Percentiles rank a stretch among this genome's conserved stretches.
phyloP scores from a whole-genome alignment of 2,113 vertebrate genomes.

The Apteryx owenii region DNA sequence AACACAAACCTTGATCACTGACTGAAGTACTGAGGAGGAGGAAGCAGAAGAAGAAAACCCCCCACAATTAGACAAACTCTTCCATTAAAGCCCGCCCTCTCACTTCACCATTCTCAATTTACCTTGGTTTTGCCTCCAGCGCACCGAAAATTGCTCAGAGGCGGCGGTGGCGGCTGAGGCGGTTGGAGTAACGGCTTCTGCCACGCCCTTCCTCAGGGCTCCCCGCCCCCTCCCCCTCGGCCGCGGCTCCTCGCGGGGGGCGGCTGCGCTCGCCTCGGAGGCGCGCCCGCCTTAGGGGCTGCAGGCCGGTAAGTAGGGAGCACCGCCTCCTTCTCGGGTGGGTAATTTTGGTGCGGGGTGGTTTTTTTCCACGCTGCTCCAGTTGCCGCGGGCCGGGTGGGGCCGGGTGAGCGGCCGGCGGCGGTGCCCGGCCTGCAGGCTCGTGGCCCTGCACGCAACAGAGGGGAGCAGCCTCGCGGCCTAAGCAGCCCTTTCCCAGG shows the following conservation, averaged over 20 bases:
- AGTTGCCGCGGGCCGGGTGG: not conserved
- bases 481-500: not conserved
- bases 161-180: fast-evolving
- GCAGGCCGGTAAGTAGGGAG: not conserved
- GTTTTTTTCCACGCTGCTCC: not conserved
- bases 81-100: not conserved
- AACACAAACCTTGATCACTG: not conserved
- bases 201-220: not conserved
- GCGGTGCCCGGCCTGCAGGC: not conserved
- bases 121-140: not conserved
- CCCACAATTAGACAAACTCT: not conserved
- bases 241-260: too few relatives aligned
- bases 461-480: too few relatives aligned
- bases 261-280: too few relatives aligned
- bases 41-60: not conserved
- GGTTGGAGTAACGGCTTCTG: not conserved
- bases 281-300: fast-evolving
- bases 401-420: not conserved
- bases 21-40: not conserved
- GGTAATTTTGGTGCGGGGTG: not conserved
- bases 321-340: not conserved
- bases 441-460: too few relatives aligned
- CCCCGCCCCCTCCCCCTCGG: too few relatives aligned
- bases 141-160: not conserved
- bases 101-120: not conserved